These are phyloP conservation scores for Calameuta filiformis DNA, from an alignment of 2,888 invertebrate genomes.

Conservation along the genomic window DNA sequence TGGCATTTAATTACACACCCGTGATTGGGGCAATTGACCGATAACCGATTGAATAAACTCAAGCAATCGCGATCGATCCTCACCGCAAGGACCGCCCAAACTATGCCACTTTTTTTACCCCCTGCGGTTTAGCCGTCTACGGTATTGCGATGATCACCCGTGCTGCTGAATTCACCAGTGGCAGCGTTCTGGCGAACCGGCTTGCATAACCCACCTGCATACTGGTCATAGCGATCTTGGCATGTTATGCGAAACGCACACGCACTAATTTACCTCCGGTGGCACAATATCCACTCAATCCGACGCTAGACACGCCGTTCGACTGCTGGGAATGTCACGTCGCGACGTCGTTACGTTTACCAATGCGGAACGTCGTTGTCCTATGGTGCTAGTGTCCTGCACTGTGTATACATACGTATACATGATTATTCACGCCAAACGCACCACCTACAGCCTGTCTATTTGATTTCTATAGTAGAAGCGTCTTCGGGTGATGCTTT, in stretches of 20 bases:
- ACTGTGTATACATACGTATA: neutral
- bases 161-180: neutral
- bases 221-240: slow-evolving; percentile 47
- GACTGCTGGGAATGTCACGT: neutral
- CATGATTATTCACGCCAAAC: too few species aligned
- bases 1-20: neutral
- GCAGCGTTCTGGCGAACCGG: slow-evolving; percentile 2
- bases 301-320: neutral
- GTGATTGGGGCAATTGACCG: neutral
- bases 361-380: neutral
- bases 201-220: slow-evolving; percentile 43
- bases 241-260: slow-evolving; percentile 37
- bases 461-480: too few species aligned
- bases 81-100: neutral
- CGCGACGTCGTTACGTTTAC: neutral
- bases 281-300: neutral
- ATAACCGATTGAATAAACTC: neutral
- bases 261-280: neutral
- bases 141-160: neutral
- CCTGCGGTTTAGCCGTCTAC: neutral
- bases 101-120: neutral
- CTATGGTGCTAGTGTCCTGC: neutral
- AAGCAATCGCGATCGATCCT: neutral
- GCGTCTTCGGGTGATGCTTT: too few species aligned
- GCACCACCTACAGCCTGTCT: too few species aligned